Evolutionary conservation across 37 sponge, comb jelly and placozoan genomes (phyloP), one percentile per base, ranked within the genome.

Genomic region (Chondrosia reniformis): DNA sequence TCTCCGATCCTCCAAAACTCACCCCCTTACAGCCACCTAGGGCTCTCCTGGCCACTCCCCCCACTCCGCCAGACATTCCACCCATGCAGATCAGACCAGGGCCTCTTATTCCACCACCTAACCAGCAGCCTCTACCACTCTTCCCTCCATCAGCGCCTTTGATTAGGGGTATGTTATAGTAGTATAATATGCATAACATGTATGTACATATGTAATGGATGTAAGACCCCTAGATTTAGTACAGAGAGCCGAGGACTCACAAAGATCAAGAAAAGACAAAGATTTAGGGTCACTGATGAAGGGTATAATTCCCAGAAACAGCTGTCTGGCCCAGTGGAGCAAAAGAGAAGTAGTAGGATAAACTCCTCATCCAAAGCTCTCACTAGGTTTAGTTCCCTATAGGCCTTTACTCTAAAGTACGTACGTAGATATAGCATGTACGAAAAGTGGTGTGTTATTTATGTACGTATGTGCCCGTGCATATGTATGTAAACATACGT

Each of bases 1-100:
- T 28, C 8, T 21, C 81, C 38, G 73, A 15, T 22, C 79, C 84
- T 55, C 73, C 75, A 12, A 80, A 75, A 24, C 36, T 2, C 24
- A 65, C 2, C 17, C 71, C 25, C 36, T 76, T 76, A 13, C 64
- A 56, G 2, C 45, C 59, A 24, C 83, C 76, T 82, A 10, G 17
- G 25, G 8, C 28, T 22, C 28, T 15, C 31, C 79, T 27, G 21
- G 37, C 80, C 41, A 25, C 45, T 21, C 32, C 62, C 12, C 79
- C 79, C 12, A 12, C 39, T 5, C 80, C 56, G 63, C 76, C 76
- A 4, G 34, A 28, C 13, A 9, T 81, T 13, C 40, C 45, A 46
- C 22, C 36, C 25, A 36, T 13, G 40, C 58, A 67, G 21, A 76
- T 33, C 84, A 33, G 55, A 0, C 64, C 61, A 57, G 63, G 71